Evolutionary conservation across 2,888 invertebrate species (phyloP).

Genomic region (Drosophila dives): DNA sequence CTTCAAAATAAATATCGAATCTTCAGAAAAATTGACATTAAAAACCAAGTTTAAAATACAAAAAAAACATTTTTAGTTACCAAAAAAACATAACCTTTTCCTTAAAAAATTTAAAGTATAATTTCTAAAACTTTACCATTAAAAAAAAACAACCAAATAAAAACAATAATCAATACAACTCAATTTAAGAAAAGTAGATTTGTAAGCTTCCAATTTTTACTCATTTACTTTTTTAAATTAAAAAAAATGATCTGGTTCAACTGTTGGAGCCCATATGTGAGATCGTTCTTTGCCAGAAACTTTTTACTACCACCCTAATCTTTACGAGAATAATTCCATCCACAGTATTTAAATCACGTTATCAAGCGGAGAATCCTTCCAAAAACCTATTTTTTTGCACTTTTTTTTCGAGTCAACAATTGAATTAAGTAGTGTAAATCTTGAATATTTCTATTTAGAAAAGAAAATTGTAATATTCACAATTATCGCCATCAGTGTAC

Average conservation of each 20-base stretch:
- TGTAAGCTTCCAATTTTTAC: neutral
- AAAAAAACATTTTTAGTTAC: neutral
- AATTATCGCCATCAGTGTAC: slow-evolving; percentile 59
- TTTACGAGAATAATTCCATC: neutral
- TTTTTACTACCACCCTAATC: neutral
- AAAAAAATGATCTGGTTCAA: neutral
- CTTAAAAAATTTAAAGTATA: neutral
- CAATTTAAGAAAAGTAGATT: neutral
- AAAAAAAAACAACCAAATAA: neutral
- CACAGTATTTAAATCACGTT: too few species aligned
- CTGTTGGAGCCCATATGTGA: neutral
- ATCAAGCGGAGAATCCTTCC: neutral
- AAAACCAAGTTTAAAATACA: neutral
- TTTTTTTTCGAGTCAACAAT: neutral
- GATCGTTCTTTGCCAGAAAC: neutral
- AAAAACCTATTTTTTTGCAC: neutral
- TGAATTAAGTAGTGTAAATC: neutral
- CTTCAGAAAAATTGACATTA: neutral
- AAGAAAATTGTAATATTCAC: slow-evolving; percentile 13
- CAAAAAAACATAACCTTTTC: neutral
- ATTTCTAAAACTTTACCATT: neutral
- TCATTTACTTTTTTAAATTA: neutral
- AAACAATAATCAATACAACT: neutral
- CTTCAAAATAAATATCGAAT: neutral
- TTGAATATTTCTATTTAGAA: neutral